A percentile compares a stretch with the other conserved stretches of the same genome.
These are phyloP conservation scores for Frieseomelitta varia DNA, from an alignment of 1,140 invertebrate species.

Conservation along the genomic window DNA sequence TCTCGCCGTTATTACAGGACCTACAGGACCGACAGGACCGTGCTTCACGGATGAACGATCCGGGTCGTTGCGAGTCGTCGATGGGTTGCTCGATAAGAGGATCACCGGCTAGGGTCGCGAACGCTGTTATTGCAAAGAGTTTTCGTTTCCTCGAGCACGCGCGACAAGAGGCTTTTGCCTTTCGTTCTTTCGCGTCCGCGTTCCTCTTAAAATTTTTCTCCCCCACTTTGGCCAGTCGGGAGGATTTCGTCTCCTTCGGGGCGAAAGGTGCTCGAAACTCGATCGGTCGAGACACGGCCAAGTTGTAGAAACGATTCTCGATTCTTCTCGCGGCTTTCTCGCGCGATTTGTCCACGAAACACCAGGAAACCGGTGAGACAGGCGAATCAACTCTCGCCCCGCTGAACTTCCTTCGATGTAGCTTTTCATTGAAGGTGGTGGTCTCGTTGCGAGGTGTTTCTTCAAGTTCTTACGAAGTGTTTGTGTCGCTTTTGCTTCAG, in stretches of 20 bases:
- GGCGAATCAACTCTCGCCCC: background rate
- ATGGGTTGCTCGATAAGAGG: constrained; percentile 70
- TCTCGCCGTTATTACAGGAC: constrained; percentile 71
- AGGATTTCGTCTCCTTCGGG: constrained; percentile 1
- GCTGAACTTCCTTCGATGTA: too few relatives aligned
- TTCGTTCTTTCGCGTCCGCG: constrained; percentile 36
- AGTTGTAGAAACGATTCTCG: constrained; percentile 17
- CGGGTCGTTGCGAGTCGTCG: background rate
- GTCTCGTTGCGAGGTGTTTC: background rate
- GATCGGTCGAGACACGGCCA: background rate
- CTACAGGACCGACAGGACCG: constrained; percentile 55
- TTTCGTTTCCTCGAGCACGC: constrained; percentile 52
- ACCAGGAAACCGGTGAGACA: background rate
- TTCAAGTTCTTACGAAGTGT: background rate
- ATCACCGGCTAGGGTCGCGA: constrained; percentile 49
- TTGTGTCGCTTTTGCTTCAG: background rate
- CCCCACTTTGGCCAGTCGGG: constrained; percentile 61
- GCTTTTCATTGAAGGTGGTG: too few relatives aligned
- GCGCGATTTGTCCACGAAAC: background rate
- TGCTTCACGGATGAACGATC: constrained; percentile 45
- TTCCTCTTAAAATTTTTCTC: constrained; percentile 51
- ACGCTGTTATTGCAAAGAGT: constrained; percentile 56
- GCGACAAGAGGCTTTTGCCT: constrained; percentile 61
- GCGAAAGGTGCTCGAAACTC: constrained; percentile 22
- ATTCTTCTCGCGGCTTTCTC: background rate